phyloP scores from a whole-genome alignment of 1,140 invertebrate species.

The Temnothorax longispinosus region DNA sequence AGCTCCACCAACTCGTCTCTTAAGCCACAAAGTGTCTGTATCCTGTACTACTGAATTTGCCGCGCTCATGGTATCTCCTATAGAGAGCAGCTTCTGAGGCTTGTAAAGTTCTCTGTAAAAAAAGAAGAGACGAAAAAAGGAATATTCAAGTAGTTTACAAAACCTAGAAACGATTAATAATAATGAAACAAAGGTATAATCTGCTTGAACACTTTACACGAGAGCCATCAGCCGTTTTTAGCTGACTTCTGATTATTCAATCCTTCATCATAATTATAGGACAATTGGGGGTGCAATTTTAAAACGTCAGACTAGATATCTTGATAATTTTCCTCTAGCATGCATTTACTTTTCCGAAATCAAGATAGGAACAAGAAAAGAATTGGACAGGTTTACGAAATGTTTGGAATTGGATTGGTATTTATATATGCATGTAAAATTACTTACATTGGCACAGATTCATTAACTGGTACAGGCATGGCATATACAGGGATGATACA shows the following conservation, averaged over 20 bases:
- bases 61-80: conserved; percentile 84
- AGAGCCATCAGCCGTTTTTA: neutral
- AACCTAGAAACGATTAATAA: neutral
- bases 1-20: conserved; percentile 71
- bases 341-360: neutral
- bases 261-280: conserved; percentile 13
- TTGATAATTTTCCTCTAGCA: conserved; percentile 1
- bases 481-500: conserved; percentile 89
- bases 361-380: neutral
- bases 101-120: conserved; percentile 89
- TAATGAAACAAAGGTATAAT: neutral
- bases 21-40: conserved; percentile 75
- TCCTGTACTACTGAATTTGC: conserved; percentile 79
- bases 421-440: conserved; percentile 39
- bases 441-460: conserved; percentile 89
- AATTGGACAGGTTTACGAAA: neutral
- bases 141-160: neutral
- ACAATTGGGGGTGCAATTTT: neutral
- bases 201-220: neutral
- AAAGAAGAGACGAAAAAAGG: conserved; percentile 74
- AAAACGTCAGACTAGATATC: neutral
- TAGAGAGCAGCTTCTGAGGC: conserved; percentile 89
- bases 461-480: conserved; percentile 89
- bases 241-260: neutral
- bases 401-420: neutral